Evolutionary conservation across 2,113 vertebrate species (phyloP).

Genomic region (Bubo bubo): DNA sequence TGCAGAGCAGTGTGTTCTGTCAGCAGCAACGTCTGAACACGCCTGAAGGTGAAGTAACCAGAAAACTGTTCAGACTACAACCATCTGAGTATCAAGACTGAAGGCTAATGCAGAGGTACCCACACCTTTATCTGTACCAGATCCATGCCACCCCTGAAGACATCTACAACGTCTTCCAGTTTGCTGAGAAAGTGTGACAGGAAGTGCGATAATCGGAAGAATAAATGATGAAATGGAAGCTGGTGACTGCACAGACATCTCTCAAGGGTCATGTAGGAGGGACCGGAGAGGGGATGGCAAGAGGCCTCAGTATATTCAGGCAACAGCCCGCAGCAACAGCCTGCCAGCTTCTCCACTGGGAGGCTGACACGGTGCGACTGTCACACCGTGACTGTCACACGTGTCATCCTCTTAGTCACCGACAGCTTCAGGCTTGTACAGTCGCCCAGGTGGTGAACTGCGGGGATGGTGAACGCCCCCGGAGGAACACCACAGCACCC

Average conservation of each 20-base stretch:
- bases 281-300: neutral
- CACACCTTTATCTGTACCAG: neutral
- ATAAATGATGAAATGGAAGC: neutral
- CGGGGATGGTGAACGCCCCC: neutral
- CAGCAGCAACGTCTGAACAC: neutral
- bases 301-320: neutral
- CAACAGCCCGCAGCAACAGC: too few relatives aligned
- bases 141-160: neutral
- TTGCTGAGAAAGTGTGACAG: neutral
- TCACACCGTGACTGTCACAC: neutral
- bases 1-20: neutral
- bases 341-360: neutral
- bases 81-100: neutral
- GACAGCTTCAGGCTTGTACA: neutral
- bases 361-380: neutral
- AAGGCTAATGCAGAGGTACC: too few relatives aligned
- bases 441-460: neutral
- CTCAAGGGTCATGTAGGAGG: rapidly evolving
- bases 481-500: neutral
- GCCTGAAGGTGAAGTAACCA: neutral
- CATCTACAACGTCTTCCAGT: neutral
- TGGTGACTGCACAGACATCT: neutral
- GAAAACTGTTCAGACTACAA: neutral
- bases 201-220: rapidly evolving
- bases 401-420: too few relatives aligned